Evolutionary conservation across 92 coral and sea anemone species (phyloP), one percentile per base, ranked within the genome.

Genomic region (Actinernus sp.): DNA sequence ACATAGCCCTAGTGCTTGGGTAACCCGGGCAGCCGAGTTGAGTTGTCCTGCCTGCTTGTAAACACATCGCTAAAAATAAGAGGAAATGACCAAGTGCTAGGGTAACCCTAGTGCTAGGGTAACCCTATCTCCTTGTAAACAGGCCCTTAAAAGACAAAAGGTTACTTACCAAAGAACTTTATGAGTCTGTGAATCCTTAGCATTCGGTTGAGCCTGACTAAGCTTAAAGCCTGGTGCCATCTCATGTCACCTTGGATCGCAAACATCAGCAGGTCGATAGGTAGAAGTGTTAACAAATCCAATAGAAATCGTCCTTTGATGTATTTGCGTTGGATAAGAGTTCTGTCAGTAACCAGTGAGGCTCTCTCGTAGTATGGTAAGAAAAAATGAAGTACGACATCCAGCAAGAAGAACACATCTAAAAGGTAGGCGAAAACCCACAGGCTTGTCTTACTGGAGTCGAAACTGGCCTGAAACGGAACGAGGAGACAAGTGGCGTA

Each of bases 401-500:
- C 96, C 43, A 54, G 25, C 51, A 90, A 48, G 73, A 79, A 90
- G 5, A 81, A 26, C 3, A 69, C 86, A 39, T 90, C 96, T 26
- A 55, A 31, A 20, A 86, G 20, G 65, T 90, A 90, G 5, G 63
- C 63, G 16, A 71, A 63, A 52, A 65, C 65, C 96, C 96, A 90
- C 23, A 90, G 59, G 0, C 11, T 14, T 3, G 10, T 17, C 1
- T 26, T 2, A 23, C 71, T 23, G 26, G 96, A 80, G 55, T 90
- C 56, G 60, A 86, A 85, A 55, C 88, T 59, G 31, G 92, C 92
- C 75, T 90, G 96, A 29, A 64, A 86, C 37, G 92, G 92, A n/a
- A 81, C 79, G 3, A 90, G 14, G 32, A 90, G 67, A 4, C 91
- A 90, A 4, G 86, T 90, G 2, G 75, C 49, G 55, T 63, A 80